These are phyloP conservation scores for Melanostoma scalare DNA, from an alignment of 2,888 invertebrate species.

Conservation along the genomic window DNA sequence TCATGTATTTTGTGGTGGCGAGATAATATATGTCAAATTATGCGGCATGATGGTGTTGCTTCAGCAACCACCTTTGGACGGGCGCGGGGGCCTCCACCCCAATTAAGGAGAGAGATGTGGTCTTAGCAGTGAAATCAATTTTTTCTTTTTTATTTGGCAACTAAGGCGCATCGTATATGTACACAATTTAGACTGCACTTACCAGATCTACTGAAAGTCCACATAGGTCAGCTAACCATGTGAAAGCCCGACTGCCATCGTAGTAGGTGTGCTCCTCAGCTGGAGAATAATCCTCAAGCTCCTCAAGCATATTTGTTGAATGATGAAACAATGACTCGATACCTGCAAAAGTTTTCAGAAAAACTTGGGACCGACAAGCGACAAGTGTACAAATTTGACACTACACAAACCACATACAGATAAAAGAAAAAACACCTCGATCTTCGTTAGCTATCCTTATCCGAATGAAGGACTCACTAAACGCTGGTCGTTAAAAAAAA, in stretches of 20 bases:
- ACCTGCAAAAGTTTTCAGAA: slow-evolving; percentile 8
- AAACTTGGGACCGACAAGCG: slow-evolving; percentile 11
- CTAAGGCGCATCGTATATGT: slow-evolving; percentile 24
- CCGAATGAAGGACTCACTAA: slow-evolving; percentile 59
- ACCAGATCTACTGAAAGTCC: slow-evolving; percentile 92
- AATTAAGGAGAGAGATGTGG: slow-evolving; percentile 19
- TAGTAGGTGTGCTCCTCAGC: slow-evolving; percentile 81
- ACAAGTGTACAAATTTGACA: slow-evolving; percentile 3
- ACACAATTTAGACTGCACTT: slow-evolving; percentile 80
- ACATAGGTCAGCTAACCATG: slow-evolving; percentile 86
- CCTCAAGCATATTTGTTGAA: slow-evolving; percentile 49
- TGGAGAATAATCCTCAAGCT: not conserved
- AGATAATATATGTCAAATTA: not conserved
- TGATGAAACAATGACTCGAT: no score
- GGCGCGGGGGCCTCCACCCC: slow-evolving; percentile 18
- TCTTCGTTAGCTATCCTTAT: slow-evolving; percentile 59
- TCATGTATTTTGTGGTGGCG: slow-evolving; percentile 3
- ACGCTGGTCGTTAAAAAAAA: slow-evolving; percentile 44
- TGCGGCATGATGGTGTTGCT: slow-evolving; percentile 55
- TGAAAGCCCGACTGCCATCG: slow-evolving; percentile 88
- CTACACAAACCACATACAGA: slow-evolving; percentile 17
- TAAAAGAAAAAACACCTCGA: slow-evolving; percentile 22
- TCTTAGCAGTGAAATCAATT: slow-evolving; percentile 43
- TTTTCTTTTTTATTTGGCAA: slow-evolving; percentile 25
- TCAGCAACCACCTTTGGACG: slow-evolving; percentile 46